Percentiles rank a stretch among this genome's conserved stretches.
Evolutionary conservation across 2,888 invertebrate genomes (phyloP).

Genomic region (Brachylomia viminalis): DNA sequence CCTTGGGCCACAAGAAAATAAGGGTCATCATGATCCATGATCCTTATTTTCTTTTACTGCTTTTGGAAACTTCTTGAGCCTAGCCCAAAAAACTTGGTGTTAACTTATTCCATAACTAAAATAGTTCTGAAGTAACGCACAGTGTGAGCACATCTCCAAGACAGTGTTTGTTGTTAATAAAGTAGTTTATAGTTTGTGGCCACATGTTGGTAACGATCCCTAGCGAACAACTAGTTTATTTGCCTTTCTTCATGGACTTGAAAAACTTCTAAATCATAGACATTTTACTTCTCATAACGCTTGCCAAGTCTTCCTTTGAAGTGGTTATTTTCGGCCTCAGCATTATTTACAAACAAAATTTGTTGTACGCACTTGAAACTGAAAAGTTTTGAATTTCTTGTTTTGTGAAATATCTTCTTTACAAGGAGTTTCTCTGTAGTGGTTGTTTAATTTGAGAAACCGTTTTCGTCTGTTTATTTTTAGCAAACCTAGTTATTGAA

Average conservation of each 20-base stretch:
- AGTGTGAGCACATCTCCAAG: conserved; percentile 14
- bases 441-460: conserved; percentile 7
- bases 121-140: conserved; percentile 1
- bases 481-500: no score
- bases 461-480: not conserved
- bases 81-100: not conserved
- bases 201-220: conserved; percentile 44
- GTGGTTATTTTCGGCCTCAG: conserved; percentile 25
- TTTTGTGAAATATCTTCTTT: conserved; percentile 19
- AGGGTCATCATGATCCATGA: not conserved
- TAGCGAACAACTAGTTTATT: conserved; percentile 34
- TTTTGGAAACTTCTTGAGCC: not conserved
- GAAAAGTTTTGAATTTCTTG: not conserved
- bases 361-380: conserved; percentile 23
- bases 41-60: not conserved
- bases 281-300: conserved; percentile 30
- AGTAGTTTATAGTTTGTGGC: conserved; percentile 35
- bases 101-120: not conserved
- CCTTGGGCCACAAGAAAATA: not conserved
- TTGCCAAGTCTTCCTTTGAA: conserved; percentile 38
- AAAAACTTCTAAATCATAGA: conserved; percentile 43
- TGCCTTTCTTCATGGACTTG: conserved; percentile 34
- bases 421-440: not conserved
- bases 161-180: conserved; percentile 18
- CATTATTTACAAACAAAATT: conserved; percentile 36